These are phyloP conservation scores for Cecropterus lyciades DNA, from an alignment of 1,140 invertebrate genomes.

Conservation along the genomic window DNA sequence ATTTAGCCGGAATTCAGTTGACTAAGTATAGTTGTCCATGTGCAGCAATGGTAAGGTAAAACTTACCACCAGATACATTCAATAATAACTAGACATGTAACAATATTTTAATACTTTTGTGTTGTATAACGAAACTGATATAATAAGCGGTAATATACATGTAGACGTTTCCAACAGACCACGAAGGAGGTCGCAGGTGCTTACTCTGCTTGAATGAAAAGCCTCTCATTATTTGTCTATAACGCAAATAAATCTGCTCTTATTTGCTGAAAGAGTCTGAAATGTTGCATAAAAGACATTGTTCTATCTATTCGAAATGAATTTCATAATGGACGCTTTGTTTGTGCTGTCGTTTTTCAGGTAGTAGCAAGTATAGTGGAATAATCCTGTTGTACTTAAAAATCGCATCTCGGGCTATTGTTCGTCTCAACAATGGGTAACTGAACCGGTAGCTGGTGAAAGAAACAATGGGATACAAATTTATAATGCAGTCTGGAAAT, in stretches of 20 bases:
- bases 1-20: too few relatives aligned
- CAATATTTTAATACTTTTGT: too few relatives aligned
- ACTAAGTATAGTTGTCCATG: too few relatives aligned
- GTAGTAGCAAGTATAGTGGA: conserved; percentile 36
- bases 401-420: conserved; percentile 55
- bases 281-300: conserved; percentile 20
- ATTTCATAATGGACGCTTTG: conserved; percentile 27
- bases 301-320: conserved; percentile 18
- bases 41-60: too few relatives aligned
- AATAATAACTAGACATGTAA: too few relatives aligned
- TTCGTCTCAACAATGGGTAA: conserved; percentile 70
- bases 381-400: conserved; percentile 53
- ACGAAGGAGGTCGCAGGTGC: conserved; percentile 9
- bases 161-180: conserved; percentile 1
- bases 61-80: too few relatives aligned
- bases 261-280: conserved; percentile 16
- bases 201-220: conserved; percentile 13
- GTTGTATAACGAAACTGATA: not conserved
- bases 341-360: conserved; percentile 31
- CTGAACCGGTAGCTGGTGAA: conserved; percentile 68
- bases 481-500: conserved; percentile 79
- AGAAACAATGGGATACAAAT: conserved; percentile 79
- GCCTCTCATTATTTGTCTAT: conserved; percentile 19
- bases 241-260: conserved; percentile 14
- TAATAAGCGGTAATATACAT: not conserved